phyloP scores from a whole-genome alignment of 2,888 invertebrate genomes.

The Acronicta psi region DNA sequence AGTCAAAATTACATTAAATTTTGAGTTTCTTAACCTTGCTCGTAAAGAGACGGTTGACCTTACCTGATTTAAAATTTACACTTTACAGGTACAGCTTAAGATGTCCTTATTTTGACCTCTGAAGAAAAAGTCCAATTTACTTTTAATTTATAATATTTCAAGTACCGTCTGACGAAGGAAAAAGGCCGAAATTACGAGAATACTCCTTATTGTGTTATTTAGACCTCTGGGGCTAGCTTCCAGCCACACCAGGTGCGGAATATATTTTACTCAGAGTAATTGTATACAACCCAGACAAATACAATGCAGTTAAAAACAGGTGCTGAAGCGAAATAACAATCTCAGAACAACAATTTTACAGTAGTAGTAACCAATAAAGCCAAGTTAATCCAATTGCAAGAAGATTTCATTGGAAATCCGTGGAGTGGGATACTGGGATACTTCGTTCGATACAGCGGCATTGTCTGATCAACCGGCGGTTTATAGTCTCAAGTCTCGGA shows the following conservation, averaged over 20 bases:
- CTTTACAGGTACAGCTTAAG: conserved; percentile 9
- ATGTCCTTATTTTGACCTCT: background rate
- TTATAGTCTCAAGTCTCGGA: conserved; percentile 25
- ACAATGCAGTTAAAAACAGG: background rate
- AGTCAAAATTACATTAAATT: too few species aligned
- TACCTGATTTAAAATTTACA: conserved; percentile 13
- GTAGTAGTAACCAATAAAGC: conserved; percentile 18
- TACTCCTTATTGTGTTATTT: too few species aligned
- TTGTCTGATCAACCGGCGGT: conserved; percentile 35
- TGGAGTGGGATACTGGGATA: conserved; percentile 9
- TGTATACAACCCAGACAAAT: background rate
- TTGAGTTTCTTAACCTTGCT: too few species aligned
- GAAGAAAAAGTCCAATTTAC: background rate
- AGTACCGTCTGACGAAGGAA: too few species aligned
- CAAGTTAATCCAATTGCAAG: conserved; percentile 35
- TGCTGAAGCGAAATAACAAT: background rate
- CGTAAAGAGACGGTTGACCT: conserved; percentile 1
- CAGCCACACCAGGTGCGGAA: too few species aligned
- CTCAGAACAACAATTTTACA: conserved; percentile 1
- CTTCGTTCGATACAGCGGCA: conserved; percentile 23
- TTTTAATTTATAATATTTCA: background rate
- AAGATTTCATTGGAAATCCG: conserved; percentile 26
- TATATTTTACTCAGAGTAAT: background rate
- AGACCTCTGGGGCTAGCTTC: too few species aligned
- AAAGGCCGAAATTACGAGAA: too few species aligned